Percentiles rank a stretch among this genome's conserved stretches.
These are phyloP conservation scores for Channa striata DNA, from an alignment of 2,797 vertebrate species.

Conservation along the genomic window DNA sequence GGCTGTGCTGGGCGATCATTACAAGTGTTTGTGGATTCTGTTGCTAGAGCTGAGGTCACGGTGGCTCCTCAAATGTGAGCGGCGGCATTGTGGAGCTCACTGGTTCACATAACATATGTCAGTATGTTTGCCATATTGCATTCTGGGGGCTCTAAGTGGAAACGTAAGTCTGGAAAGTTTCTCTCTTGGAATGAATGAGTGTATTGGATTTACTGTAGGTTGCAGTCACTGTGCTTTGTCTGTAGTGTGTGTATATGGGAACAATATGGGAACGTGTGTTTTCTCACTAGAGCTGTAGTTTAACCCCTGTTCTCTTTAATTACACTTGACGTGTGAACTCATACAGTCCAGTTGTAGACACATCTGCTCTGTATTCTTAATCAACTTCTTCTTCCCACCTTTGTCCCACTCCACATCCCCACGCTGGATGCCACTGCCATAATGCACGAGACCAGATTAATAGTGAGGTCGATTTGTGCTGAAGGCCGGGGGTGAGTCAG, in stretches of 20 bases:
- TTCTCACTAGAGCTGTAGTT: slow-evolving; percentile 7
- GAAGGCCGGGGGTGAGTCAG: slow-evolving; percentile 64
- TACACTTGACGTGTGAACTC: slow-evolving; percentile 1
- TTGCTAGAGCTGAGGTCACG: slow-evolving; percentile 36
- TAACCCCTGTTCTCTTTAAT: slow-evolving; percentile 3
- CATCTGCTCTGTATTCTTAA: slow-evolving; percentile 14
- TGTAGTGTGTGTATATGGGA: slow-evolving; percentile 12
- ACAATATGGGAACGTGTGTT: slow-evolving; percentile 22
- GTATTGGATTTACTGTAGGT: slow-evolving; percentile 35
- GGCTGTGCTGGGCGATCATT: slow-evolving; percentile 35
- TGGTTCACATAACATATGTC: slow-evolving; percentile 28
- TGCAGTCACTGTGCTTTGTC: slow-evolving; percentile 1
- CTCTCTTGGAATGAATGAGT: slow-evolving; percentile 32
- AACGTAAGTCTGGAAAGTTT: slow-evolving; percentile 39
- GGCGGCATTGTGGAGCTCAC: slow-evolving; percentile 11
- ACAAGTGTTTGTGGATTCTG: slow-evolving; percentile 34
- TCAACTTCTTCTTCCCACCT: slow-evolving; percentile 26
- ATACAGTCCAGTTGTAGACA: slow-evolving; percentile 15
- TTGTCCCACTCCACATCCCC: slow-evolving; percentile 10
- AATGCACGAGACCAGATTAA: slow-evolving; percentile 52
- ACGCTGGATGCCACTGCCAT: slow-evolving; percentile 18
- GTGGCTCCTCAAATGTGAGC: slow-evolving; percentile 28
- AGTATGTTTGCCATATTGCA: slow-evolving; percentile 44
- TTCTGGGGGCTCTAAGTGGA: slow-evolving; percentile 33
- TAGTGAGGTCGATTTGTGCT: slow-evolving; percentile 51